Evolutionary conservation across 2,113 vertebrate genomes (phyloP), one percentile per base, ranked within the genome.

Genomic region (Datnioides undecimradiatus): DNA sequence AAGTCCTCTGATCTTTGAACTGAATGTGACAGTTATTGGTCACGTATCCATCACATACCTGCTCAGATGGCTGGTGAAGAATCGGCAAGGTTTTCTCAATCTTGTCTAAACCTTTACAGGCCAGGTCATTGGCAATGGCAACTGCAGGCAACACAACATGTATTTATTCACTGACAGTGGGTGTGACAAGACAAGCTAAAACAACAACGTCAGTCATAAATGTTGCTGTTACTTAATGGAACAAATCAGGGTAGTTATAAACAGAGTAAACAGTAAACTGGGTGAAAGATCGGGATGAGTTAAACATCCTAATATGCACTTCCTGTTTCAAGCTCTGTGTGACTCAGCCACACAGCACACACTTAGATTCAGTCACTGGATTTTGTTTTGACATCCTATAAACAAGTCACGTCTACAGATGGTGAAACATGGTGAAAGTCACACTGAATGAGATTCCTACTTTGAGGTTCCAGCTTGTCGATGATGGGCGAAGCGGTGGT

Each of bases 41-140:
- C 1, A 33, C 12, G 16, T 46, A 31, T 34, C 27, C 27, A 5
- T 31, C 16, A 6, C 73, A 2, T 93, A 97, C 97, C 96, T 97
- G 95, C 31, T 95, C 88, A 38, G 95, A 95, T 25, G 96, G 96
- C 86, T 97, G 96, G 73, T 95, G 96, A 54, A 99, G 93, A 79
- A 99, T 95, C 27, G 97, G 98, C 76, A 98, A 85, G 16, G 91
- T 96, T 87, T 95, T 96, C 93, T 99, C 97, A 55, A 99, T 96
- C 91, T 90, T 96, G 93, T 99, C 97, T 73, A 99, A 91, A 80
- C 97, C 96, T 88, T 96, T 95, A 68, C 97, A 99, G 0, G 97
- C 97, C 86, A 97, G 95, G 80, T 88, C 93, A 78, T 98, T 99
- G 90, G 96, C 97, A 85, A 96, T 84, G 8, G 95, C 93, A 94